A percentile compares a stretch with the other conserved stretches of the same genome.
These are phyloP conservation scores for Raja brachyura DNA, from an alignment of 2,113 vertebrate genomes.

Conservation along the genomic window DNA sequence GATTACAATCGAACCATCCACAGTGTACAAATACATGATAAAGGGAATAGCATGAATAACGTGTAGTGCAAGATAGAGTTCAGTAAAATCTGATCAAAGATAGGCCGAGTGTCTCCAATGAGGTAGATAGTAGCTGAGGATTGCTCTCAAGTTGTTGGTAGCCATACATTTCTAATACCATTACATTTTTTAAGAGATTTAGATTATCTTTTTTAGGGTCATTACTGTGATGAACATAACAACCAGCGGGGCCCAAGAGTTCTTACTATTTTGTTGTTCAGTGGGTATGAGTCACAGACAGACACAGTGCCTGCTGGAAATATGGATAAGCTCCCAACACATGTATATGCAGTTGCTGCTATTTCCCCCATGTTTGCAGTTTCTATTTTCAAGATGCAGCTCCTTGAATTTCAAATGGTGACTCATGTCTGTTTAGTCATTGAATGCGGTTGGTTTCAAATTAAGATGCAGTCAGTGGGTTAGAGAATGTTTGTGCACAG, in stretches of 20 bases:
- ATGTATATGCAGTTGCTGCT: not conserved
- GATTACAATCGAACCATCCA: too few relatives aligned
- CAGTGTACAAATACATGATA: too few relatives aligned
- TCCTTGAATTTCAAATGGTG: constrained; percentile 1
- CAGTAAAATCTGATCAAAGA: too few relatives aligned
- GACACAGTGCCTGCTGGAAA: not conserved
- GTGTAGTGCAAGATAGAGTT: too few relatives aligned
- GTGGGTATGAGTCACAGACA: not conserved
- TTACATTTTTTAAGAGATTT: not conserved
- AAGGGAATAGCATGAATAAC: too few relatives aligned
- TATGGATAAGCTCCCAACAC: not conserved
- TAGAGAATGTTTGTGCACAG: not conserved
- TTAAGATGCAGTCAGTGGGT: not conserved
- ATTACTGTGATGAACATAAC: not conserved
- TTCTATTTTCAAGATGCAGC: not conserved
- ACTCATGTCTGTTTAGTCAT: constrained; percentile 11
- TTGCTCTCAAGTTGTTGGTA: too few relatives aligned
- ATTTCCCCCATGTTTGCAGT: not conserved
- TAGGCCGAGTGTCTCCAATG: too few relatives aligned
- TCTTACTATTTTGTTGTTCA: constrained; percentile 1
- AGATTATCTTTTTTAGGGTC: not conserved
- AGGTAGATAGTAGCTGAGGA: too few relatives aligned
- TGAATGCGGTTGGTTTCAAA: constrained; percentile 9
- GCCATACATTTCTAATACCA: not conserved
- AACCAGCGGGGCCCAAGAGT: not conserved